Conservation (phyloP, 2,888 invertebrate species). For the Drosophila peninsularis region DNA sequence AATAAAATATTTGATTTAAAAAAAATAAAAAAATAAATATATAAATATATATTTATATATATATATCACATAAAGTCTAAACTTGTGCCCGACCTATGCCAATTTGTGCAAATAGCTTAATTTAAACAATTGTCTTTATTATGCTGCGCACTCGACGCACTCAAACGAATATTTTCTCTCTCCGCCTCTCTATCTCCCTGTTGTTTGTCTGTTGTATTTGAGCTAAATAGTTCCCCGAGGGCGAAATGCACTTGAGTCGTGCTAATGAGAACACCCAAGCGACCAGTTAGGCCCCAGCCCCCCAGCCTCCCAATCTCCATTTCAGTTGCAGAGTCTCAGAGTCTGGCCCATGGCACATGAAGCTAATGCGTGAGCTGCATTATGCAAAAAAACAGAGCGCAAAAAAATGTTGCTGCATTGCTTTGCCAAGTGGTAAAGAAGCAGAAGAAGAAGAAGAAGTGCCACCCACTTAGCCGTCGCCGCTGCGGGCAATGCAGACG, state of each 20-base stretch:
- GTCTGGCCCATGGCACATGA: constrained; percentile 9
- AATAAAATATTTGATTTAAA: too few species aligned
- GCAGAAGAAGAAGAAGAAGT: background rate
- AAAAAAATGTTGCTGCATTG: constrained; percentile 61
- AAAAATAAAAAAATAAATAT: too few species aligned
- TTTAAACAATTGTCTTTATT: constrained; percentile 51
- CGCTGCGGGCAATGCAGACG: constrained; percentile 71
- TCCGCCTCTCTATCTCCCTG: constrained; percentile 24
- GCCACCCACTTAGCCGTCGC: constrained; percentile 27
- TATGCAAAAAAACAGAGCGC: constrained; percentile 57
- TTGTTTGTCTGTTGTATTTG: constrained; percentile 56
- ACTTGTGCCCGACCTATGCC: constrained; percentile 19
- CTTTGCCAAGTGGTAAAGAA: constrained; percentile 34
- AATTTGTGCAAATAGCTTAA: constrained; percentile 11
- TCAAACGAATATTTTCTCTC: constrained; percentile 59
- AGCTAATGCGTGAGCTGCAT: constrained; percentile 59
- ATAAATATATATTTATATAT: background rate
- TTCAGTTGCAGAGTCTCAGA: background rate
- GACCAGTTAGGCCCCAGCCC: constrained; percentile 48
- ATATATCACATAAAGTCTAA: background rate
- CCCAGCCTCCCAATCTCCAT: constrained; percentile 14
- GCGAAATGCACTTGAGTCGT: constrained; percentile 79
- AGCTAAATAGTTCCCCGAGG: constrained; percentile 82
- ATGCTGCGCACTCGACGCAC: constrained; percentile 46
- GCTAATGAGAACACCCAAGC: constrained; percentile 80